These are phyloP conservation scores for Salmo trutta DNA, from an alignment of 2,797 vertebrate species.

Conservation along the genomic window DNA sequence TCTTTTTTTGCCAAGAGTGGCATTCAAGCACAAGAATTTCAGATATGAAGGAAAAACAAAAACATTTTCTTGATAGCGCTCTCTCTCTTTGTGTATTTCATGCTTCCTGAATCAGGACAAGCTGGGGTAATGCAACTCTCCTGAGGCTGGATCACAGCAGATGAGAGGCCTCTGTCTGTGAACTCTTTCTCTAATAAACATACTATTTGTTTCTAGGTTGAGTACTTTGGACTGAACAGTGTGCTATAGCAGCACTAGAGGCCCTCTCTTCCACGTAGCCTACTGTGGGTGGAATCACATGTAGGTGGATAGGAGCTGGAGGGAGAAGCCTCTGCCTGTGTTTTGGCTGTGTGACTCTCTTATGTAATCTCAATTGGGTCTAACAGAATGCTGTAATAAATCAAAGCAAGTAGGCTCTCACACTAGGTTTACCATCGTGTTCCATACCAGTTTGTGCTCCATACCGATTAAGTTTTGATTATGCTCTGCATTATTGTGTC, in stretches of 20 bases:
- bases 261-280: conserved; percentile 20
- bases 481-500: conserved; percentile 42
- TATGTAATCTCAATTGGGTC: conserved; percentile 48
- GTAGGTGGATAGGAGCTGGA: conserved; percentile 36
- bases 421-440: conserved; percentile 21
- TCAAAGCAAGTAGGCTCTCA: conserved; percentile 24
- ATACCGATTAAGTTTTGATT: conserved; percentile 30
- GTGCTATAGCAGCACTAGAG: conserved; percentile 34
- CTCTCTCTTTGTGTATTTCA: neutral
- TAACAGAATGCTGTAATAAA: conserved; percentile 29
- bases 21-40: conserved; percentile 25
- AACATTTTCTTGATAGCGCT: neutral
- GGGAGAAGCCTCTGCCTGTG: conserved; percentile 28
- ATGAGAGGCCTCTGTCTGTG: conserved; percentile 14
- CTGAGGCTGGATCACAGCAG: neutral
- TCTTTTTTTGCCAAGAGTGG: conserved; percentile 29
- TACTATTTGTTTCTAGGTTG: conserved; percentile 40
- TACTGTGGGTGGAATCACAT: conserved; percentile 14
- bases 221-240: conserved; percentile 38
- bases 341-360: conserved; percentile 38
- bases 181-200: neutral
- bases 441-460: neutral
- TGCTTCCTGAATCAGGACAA: neutral
- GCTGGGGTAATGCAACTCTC: neutral
- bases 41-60: conserved; percentile 28